These are phyloP conservation scores for Solea senegalensis DNA, from an alignment of 2,113 vertebrate species.

Conservation along the genomic window DNA sequence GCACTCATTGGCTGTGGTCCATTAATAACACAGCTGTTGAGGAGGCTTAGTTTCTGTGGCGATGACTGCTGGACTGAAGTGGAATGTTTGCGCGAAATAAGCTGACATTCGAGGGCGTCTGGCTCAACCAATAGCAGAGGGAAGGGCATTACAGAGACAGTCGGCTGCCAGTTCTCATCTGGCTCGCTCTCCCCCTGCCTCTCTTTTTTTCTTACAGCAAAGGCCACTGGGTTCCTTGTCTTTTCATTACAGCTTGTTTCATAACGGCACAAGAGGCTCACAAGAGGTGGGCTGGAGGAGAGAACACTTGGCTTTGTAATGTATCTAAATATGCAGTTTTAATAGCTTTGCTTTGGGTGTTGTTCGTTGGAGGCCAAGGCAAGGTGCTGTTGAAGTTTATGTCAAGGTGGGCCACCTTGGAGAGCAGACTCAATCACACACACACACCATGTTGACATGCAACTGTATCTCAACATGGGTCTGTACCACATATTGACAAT, in stretches of 20 bases:
- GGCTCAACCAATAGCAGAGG: conserved; percentile 56
- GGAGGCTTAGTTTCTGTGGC: conserved; percentile 86
- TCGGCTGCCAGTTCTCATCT: conserved; percentile 66
- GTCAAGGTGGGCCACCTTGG: conserved; percentile 22
- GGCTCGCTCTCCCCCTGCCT: conserved; percentile 29
- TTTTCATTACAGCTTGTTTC: conserved; percentile 73
- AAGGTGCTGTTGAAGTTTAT: conserved; percentile 37
- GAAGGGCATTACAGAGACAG: conserved; percentile 55
- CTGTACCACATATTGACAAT: not conserved
- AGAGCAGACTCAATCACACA: not conserved
- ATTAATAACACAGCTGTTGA: conserved; percentile 89
- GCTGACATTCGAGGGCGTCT: conserved; percentile 77
- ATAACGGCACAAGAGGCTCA: conserved; percentile 72
- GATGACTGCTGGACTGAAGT: conserved; percentile 67
- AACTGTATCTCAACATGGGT: no score
- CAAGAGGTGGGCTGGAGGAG: conserved; percentile 66
- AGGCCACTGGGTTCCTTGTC: conserved; percentile 69
- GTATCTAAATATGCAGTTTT: conserved; percentile 68
- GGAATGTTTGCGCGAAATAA: conserved; percentile 80
- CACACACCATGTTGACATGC: conserved; percentile 2
- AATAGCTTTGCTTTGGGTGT: conserved; percentile 54
- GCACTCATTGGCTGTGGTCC: conserved; percentile 79
- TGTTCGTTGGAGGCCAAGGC: conserved; percentile 36
- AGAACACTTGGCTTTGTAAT: conserved; percentile 62
- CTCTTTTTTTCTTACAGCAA: conserved; percentile 28